Evolutionary conservation across 2,888 invertebrate species (phyloP), one percentile per base, ranked within the genome.

Genomic region (Temnothorax unifasciatus): DNA sequence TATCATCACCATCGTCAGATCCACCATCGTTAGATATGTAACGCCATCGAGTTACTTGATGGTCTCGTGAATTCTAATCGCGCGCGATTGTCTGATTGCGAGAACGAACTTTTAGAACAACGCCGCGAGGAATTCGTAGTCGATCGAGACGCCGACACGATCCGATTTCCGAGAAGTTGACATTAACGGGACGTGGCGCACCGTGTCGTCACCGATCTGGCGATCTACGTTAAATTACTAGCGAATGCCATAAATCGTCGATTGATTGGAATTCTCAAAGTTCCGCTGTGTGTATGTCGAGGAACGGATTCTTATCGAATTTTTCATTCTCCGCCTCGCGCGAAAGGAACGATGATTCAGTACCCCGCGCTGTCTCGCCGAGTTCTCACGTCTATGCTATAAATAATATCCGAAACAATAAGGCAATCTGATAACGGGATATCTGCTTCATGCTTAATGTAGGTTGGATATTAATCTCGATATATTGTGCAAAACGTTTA

Each of bases 351-450:
- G 57, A 79, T 69, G 79, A 61, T 38, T 38, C 47, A 69, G 57
- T n/a, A 1, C 6, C 25, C 9, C 41, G 25, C 13, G n/a, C 1
- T 54, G 21, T 59, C 15, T 71, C n/a, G 13, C 52, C 38, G 18
- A 47, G 18, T 59, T 71, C 47, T 73, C 79, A 81, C 21, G n/a
- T 50, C 21, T 34, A 6, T 8, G 38, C 71, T 59, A 61, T 71
- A 81, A 81, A 81, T 81, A 81, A 81, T 61, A n/a, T 3, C 3
- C 41, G n/a, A 59, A 50, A 79, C 77, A 57, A 68, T 18, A 59
- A 47, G 21, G 4, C 13, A 21, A 5, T 25, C 59, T 34, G 59
- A 81, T 81, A 81, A 79, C 34, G n/a, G 44, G 15, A 69, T 77
- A 77, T 81, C 44, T 81, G 25, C 18, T 57, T 57, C 34, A 34